Conservation (phyloP, 37 sponge, comb jelly and placozoan genomes). For the Dysidea cf. avara region DNA sequence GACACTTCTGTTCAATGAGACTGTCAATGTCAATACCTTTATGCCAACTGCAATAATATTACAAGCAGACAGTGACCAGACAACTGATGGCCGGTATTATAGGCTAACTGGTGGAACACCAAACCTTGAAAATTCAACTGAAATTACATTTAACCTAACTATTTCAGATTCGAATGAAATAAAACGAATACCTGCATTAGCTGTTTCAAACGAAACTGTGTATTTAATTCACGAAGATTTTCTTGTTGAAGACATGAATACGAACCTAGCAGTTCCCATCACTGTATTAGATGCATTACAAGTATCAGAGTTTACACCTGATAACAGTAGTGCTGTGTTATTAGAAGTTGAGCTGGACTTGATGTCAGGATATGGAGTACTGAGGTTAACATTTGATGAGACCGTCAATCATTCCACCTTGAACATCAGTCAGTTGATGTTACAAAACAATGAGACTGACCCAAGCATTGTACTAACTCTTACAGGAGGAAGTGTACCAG, state of each 20-base stretch:
- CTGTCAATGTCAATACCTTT: conserved; percentile 69
- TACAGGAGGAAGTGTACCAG: conserved; percentile 58
- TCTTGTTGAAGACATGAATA: conserved; percentile 74
- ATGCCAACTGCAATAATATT: conserved; percentile 58
- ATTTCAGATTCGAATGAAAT: conserved; percentile 69
- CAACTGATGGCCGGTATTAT: conserved; percentile 2
- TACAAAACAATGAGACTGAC: conserved; percentile 1
- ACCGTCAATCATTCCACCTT: conserved; percentile 66
- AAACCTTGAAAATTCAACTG: conserved; percentile 45
- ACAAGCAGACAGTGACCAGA: conserved; percentile 16
- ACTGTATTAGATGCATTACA: conserved; percentile 13
- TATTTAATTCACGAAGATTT: conserved; percentile 23
- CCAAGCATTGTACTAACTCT: conserved; percentile 33
- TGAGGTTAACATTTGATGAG: conserved; percentile 77
- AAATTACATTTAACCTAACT: conserved; percentile 42
- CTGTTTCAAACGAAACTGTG: conserved; percentile 25
- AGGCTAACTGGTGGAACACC: conserved; percentile 72
- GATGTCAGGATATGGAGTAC: conserved; percentile 26
- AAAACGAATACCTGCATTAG: conserved; percentile 61
- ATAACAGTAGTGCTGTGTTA: conserved; percentile 52
- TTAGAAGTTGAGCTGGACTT: conserved; percentile 55
- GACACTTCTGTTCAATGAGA: conserved; percentile 68
- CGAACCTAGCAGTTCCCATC: conserved; percentile 41
- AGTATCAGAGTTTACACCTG: conserved; percentile 33
- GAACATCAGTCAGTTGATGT: conserved; percentile 50